phyloP scores from a whole-genome alignment of 2,113 vertebrate genomes.

The Gila orcuttii region DNA sequence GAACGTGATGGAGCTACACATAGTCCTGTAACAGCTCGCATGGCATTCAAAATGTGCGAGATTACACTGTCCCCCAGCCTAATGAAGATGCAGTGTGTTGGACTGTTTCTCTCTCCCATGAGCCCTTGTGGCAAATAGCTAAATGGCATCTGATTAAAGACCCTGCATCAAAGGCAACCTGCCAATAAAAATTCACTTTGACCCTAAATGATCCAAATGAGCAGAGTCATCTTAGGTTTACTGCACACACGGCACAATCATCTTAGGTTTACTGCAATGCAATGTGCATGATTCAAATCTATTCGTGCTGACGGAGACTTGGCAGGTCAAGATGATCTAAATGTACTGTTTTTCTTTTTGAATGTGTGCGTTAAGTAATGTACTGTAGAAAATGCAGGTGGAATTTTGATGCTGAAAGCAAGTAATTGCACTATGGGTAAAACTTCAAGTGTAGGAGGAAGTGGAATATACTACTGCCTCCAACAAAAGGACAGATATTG shows the following conservation, averaged over 20 bases:
- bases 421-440: constrained; percentile 1
- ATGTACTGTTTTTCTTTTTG: constrained; percentile 16
- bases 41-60: constrained; percentile 14
- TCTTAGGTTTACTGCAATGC: constrained; percentile 36
- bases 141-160: constrained; percentile 49
- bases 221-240: constrained; percentile 45
- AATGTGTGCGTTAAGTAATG: neutral
- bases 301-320: constrained; percentile 27
- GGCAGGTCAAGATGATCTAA: constrained; percentile 25
- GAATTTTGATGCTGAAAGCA: neutral
- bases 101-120: constrained; percentile 35
- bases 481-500: neutral
- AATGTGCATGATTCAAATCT: constrained; percentile 34
- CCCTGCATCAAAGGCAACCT: constrained; percentile 51
- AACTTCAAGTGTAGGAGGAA: neutral
- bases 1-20: neutral
- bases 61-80: constrained; percentile 39
- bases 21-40: neutral
- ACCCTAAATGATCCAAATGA: constrained; percentile 51
- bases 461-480: neutral
- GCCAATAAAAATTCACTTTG: constrained; percentile 52
- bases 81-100: constrained; percentile 45
- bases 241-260: constrained; percentile 16
- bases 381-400: constrained; percentile 12
- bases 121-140: constrained; percentile 43